Base-by-base conservation (phyloP, 92 coral and sea anemone species). In the Anthopleura xanthogrammica region DNA sequence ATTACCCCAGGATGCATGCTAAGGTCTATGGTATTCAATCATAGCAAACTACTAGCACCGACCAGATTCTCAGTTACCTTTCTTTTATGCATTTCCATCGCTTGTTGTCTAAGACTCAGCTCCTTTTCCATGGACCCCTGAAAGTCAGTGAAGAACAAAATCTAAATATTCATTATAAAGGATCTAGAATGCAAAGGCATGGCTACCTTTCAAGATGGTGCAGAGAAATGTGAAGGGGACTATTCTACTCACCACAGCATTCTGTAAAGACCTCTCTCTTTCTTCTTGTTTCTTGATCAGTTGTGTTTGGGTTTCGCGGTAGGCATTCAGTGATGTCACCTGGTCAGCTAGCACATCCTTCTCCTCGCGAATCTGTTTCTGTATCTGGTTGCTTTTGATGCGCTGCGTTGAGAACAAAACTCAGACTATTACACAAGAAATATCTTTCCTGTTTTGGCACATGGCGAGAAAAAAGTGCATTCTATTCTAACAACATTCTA, bases 301-400 rank as follows among this genome's bases (percentile, higher is more conserved):
- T 87, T 94, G 98, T 22, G 90, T 90, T 84, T 95, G 98, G 10
- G 98, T 89, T 78, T 95, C 98, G 42, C 95, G 91, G 84, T 90
- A 94, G 2, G 95, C 77, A 76, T 94, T 95, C 72, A 95, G 86
- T 3, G 98, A 89, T 2, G 98, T 95, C 87, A 95, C 97, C 73
- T 95, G 98, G 83, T 95, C 98, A 4, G 98, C 92, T 75, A 95
- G 86, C 43, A 95, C 96, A 80, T 95, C 98, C 79, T 94, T 95
- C 85, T 95, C 98, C 66, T 95, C 98, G 13, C 97, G 93, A 50
- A 95, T 88, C 87, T 95, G 98, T 76, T 95, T 95, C 82, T 95
- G 98, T 39, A 95, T 95, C 82, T 95, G 98, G 75, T 89, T 94
- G 74, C 94, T 92, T 83, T 95, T 95, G 89, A 95, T 95, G 14